Evolutionary conservation across 2,888 invertebrate genomes (phyloP), one percentile per base, ranked within the genome.

Genomic region (Cataglyphis altisquamis): DNA sequence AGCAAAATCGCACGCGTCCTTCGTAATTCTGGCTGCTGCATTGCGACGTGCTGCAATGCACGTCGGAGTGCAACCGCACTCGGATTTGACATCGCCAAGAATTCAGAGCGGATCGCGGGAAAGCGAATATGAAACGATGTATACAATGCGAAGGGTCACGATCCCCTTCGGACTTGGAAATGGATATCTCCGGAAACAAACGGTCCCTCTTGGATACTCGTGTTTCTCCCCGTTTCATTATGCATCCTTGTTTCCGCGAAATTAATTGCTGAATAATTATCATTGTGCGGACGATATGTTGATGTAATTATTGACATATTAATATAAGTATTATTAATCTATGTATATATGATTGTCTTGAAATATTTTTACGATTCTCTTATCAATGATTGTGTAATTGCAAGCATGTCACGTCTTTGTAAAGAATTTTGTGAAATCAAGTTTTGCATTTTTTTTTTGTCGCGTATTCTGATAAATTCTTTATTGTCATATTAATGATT

Each of bases 11-110:
- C n/a, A 29, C 60, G 9, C 68, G 57, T 67, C 32, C 55, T 75
- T 45, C 21, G 62, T 74, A 21, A 21, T 36, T 32, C 73, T 63
- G 36, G 45, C 66, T 87, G 82, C 85, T 87, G 87, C 83, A 87
- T 82, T 87, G 85, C 85, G 85, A 87, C 87, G 77, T 15, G 57
- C 52, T 15, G 57, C 41, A 36, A 62, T 67, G 45, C 60, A 36
- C 66, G 29, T 2, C 21, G 15, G 64, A 81, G 66, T 70, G 77
- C 82, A 77, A 52, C 52, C 55, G 83, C 52, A 73, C 64, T 64
- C 67, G 62, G 48, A 18, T 64, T 41, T 32, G 63, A 67, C 12
- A 73, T 48, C 41, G 21, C 25, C 36, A 52, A 41, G 63, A 68
- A 67, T 67, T 29, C 60, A 39, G 63, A 25, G 12, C 45, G 41